Conservation (phyloP, 2,797 vertebrate species). For the Megalops cyprinoides region DNA sequence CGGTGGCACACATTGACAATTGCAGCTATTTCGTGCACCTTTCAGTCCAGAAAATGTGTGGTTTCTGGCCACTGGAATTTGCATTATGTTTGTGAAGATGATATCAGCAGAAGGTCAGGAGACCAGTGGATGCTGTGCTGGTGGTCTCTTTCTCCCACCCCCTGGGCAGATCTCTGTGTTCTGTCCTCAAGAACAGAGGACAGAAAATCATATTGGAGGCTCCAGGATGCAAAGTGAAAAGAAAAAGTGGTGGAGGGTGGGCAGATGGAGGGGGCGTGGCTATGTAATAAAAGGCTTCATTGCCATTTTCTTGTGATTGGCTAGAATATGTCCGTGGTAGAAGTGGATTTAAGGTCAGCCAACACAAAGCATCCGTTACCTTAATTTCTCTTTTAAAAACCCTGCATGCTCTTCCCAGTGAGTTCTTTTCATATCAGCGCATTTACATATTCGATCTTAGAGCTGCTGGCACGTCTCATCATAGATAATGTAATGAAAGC, state of each 20-base stretch:
- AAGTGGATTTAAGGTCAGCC: not conserved
- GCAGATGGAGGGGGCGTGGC: not conserved
- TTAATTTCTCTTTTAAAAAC: not conserved
- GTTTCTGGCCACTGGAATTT: too few species aligned
- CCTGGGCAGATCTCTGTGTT: not conserved
- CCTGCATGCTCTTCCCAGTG: not conserved
- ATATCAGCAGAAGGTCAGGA: constrained; percentile 24
- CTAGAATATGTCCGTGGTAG: not conserved
- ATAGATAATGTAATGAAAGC: too few species aligned
- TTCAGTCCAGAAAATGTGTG: not conserved
- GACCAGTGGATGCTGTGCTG: constrained; percentile 4
- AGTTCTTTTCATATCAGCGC: not conserved
- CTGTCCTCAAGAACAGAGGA: not conserved
- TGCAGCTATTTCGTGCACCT: too few species aligned
- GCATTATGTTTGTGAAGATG: constrained; percentile 26
- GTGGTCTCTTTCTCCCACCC: constrained; percentile 14
- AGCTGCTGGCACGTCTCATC: not conserved
- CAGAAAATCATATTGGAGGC: not conserved
- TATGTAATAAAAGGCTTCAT: not conserved
- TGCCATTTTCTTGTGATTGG: constrained; percentile 3
- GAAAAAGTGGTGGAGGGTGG: not conserved
- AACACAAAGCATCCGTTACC: not conserved
- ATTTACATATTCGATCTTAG: not conserved
- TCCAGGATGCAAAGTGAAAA: not conserved
- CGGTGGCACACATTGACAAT: too few species aligned